Evolutionary conservation across 2,797 vertebrate genomes (phyloP).

Genomic region (Ptychadena robeensis): DNA sequence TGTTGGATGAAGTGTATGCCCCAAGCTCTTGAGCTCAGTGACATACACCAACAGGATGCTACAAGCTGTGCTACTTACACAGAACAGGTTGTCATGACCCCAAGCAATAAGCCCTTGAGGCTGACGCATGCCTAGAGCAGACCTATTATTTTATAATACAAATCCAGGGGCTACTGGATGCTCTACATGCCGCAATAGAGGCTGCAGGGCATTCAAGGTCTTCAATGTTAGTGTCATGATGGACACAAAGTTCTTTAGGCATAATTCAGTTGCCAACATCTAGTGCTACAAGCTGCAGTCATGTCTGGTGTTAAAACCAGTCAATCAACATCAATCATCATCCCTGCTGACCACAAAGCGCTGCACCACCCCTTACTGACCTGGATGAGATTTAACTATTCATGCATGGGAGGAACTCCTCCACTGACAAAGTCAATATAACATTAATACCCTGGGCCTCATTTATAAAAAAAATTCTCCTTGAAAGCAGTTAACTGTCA

Average conservation of each 20-base stretch:
- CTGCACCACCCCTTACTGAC: slow-evolving; percentile 27
- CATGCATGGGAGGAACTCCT: slow-evolving; percentile 26
- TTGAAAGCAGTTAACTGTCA: too few species aligned
- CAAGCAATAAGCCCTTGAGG: background rate
- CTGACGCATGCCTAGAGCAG: slow-evolving; percentile 12
- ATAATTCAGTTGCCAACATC: slow-evolving; percentile 21
- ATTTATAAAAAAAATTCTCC: background rate
- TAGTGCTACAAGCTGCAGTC: slow-evolving; percentile 47
- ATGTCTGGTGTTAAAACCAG: slow-evolving; percentile 47
- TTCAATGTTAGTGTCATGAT: slow-evolving; percentile 36
- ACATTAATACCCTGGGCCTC: background rate
- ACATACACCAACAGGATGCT: slow-evolving; percentile 28
- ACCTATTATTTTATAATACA: background rate
- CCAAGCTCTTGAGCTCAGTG: background rate
- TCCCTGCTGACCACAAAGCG: slow-evolving; percentile 36
- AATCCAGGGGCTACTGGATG: slow-evolving; percentile 14
- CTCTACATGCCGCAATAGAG: slow-evolving; percentile 8
- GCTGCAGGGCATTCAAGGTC: slow-evolving; percentile 28
- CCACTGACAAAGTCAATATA: slow-evolving; percentile 26
- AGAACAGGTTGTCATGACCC: slow-evolving; percentile 30
- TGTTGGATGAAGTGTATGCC: background rate
- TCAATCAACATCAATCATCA: slow-evolving; percentile 40
- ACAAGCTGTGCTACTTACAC: slow-evolving; percentile 24
- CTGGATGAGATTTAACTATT: slow-evolving; percentile 41
- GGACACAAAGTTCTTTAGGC: slow-evolving; percentile 33